Evolutionary conservation across 1,140 invertebrate genomes (phyloP).

Genomic region (Cyrtorhinus lividipennis): DNA sequence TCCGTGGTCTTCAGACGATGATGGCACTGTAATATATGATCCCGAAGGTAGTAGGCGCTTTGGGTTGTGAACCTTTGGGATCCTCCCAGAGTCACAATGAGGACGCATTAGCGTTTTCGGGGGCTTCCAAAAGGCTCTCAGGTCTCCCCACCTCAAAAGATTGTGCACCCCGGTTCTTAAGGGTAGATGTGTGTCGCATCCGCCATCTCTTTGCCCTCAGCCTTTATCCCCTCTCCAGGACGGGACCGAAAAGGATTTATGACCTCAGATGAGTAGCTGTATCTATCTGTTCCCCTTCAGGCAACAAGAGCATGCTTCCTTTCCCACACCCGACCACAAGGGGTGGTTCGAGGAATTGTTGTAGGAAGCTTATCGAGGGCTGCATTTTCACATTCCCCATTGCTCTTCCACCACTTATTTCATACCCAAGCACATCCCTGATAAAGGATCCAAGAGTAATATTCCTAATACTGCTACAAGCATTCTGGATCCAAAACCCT

Average conservation of each 20-base stretch:
- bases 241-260: background rate
- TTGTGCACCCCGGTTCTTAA: no score
- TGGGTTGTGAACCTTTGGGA: no score
- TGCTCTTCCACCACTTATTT: background rate
- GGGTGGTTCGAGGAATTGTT: background rate
- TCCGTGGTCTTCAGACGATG: background rate
- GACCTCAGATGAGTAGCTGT: background rate
- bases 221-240: background rate
- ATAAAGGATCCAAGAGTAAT: no score
- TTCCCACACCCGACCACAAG: background rate
- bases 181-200: no score
- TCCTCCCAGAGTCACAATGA: background rate
- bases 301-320: background rate
- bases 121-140: no score
- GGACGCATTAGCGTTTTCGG: conserved; percentile 1
- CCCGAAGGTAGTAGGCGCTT: no score
- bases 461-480: no score
- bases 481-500: no score
- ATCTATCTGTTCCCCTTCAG: background rate
- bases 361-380: background rate
- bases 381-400: background rate
- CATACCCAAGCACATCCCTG: no score
- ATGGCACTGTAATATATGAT: conserved; percentile 6
- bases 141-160: no score
- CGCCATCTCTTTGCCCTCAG: background rate